Evolutionary conservation across 2,113 vertebrate species (phyloP).

Genomic region (Thomomys bottae): DNA sequence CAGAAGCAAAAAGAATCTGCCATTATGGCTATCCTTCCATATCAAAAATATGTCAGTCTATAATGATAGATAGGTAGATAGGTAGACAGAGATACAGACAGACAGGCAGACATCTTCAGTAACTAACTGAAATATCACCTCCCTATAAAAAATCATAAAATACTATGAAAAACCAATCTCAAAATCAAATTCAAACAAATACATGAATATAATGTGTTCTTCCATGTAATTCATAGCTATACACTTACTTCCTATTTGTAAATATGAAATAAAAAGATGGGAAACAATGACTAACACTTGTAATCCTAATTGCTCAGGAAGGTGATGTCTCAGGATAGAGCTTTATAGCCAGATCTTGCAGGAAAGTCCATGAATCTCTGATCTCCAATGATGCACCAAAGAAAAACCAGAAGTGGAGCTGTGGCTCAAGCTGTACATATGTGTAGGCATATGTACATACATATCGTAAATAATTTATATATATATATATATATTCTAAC

Average conservation of each 20-base stretch:
- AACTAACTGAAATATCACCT: too few species aligned
- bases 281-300: neutral
- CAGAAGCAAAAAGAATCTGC: slow-evolving; percentile 29
- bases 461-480: too few species aligned
- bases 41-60: slow-evolving; percentile 1
- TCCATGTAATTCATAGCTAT: neutral
- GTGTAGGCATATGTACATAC: too few species aligned
- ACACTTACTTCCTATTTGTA: neutral
- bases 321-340: too few species aligned
- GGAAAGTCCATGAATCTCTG: too few species aligned
- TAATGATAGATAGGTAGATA: neutral
- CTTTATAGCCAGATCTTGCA: too few species aligned
- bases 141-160: neutral
- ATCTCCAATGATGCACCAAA: too few species aligned
- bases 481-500: too few species aligned
- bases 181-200: neutral
- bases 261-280: neutral
- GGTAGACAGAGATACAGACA: too few species aligned
- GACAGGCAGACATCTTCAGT: neutral
- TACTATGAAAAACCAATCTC: slow-evolving; percentile 36
- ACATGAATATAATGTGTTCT: slow-evolving; percentile 27
- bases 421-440: too few species aligned
- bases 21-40: slow-evolving; percentile 27
- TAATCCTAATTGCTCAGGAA: neutral
- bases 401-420: too few species aligned